Percentiles rank a stretch among this genome's conserved stretches.
Evolutionary conservation across 2,797 vertebrate species (phyloP).

Genomic region (Chromis chromis): DNA sequence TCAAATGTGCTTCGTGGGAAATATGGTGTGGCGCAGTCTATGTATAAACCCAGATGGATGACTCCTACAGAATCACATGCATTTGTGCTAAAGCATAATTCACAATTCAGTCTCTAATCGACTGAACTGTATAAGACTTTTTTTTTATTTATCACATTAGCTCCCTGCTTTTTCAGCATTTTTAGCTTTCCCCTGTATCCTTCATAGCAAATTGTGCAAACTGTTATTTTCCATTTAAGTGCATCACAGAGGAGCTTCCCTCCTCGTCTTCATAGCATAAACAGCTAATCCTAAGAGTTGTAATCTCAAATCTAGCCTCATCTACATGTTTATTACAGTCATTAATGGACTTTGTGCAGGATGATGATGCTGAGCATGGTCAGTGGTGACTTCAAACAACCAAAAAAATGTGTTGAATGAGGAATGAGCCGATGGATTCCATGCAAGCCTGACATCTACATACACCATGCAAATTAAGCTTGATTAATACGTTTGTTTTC

Average conservation of each 20-base stretch:
- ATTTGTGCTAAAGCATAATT: slow-evolving; percentile 65
- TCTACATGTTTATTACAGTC: slow-evolving; percentile 45
- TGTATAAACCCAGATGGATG: slow-evolving; percentile 33
- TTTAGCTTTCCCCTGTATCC: slow-evolving; percentile 13
- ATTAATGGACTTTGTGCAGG: slow-evolving; percentile 46
- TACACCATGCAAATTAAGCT: slow-evolving; percentile 80
- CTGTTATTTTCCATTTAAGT: slow-evolving; percentile 42
- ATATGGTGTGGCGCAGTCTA: slow-evolving; percentile 25
- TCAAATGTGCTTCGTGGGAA: slow-evolving; percentile 50
- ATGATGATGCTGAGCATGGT: slow-evolving; percentile 35
- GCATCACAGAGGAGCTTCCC: slow-evolving; percentile 41
- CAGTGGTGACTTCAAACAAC: slow-evolving; percentile 19
- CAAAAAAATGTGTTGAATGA: slow-evolving; percentile 32
- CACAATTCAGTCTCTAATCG: slow-evolving; percentile 30
- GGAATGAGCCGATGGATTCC: slow-evolving; percentile 59
- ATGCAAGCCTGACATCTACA: slow-evolving; percentile 80
- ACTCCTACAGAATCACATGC: slow-evolving; percentile 50
- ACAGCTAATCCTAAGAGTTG: slow-evolving; percentile 34
- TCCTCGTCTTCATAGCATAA: slow-evolving; percentile 22
- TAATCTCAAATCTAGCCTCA: slow-evolving; percentile 44
- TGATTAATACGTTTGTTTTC: slow-evolving; percentile 48
- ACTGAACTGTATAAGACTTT: slow-evolving; percentile 11
- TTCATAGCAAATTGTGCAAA: slow-evolving; percentile 36
- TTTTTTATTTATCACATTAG: slow-evolving; percentile 7
- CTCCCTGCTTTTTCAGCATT: neutral